phyloP scores from a whole-genome alignment of 2,888 invertebrate genomes.

The Cenopis cana region DNA sequence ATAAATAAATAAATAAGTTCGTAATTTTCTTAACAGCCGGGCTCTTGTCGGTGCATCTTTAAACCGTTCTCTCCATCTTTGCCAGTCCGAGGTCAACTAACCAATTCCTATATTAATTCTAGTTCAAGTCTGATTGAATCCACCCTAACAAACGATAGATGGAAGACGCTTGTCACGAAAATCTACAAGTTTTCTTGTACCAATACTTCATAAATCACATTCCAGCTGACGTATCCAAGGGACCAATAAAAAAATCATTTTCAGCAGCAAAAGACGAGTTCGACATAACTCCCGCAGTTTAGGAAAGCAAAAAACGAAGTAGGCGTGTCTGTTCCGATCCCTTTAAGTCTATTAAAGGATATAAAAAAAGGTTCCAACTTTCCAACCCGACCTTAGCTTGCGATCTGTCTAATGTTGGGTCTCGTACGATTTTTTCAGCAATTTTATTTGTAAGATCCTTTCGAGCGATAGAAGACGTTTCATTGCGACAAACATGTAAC shows the following conservation, averaged over 20 bases:
- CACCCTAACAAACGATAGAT: too few species aligned
- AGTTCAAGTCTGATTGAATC: too few species aligned
- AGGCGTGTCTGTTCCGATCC: conserved; percentile 32
- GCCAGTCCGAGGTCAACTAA: too few species aligned
- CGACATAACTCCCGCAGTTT: conserved; percentile 19
- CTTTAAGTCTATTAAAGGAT: conserved; percentile 25
- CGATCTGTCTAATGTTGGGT: not conserved
- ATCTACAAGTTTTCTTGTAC: too few species aligned
- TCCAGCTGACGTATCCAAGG: not conserved
- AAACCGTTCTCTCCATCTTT: too few species aligned
- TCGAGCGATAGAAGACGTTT: not conserved
- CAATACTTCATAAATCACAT: not conserved
- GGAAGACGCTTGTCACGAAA: too few species aligned
- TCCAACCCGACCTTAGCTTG: conserved; percentile 18
- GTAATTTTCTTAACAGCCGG: too few species aligned
- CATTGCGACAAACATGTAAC: not conserved
- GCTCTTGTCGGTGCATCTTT: too few species aligned
- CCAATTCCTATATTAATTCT: too few species aligned
- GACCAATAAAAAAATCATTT: conserved; percentile 5
- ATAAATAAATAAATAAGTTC: too few species aligned
- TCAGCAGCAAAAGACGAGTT: not conserved
- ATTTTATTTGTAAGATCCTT: not conserved
- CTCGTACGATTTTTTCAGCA: not conserved
- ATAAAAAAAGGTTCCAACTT: conserved; percentile 30
- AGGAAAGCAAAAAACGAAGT: conserved; percentile 25